A percentile compares a stretch with the other conserved stretches of the same genome.
These are phyloP conservation scores for Acleris holmiana DNA, from an alignment of 2,888 invertebrate species.

Conservation along the genomic window DNA sequence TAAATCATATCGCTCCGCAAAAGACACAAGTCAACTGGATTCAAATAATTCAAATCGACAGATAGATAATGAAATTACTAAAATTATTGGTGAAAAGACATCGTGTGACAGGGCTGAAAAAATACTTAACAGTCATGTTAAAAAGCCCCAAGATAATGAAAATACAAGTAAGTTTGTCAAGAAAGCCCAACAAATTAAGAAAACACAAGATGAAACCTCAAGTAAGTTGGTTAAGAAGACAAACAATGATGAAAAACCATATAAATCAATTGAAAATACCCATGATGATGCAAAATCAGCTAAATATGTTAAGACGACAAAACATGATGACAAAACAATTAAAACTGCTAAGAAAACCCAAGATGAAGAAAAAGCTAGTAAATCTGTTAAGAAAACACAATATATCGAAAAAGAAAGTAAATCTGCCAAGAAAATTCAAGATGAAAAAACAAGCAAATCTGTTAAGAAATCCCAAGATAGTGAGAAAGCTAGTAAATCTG, in stretches of 20 bases:
- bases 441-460: neutral
- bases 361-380: constrained; percentile 14
- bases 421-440: neutral
- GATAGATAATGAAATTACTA: neutral
- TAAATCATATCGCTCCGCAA: too few species aligned
- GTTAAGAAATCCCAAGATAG: constrained; percentile 2
- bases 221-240: constrained; percentile 1
- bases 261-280: neutral
- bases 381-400: neutral
- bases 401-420: neutral
- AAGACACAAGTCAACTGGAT: neutral
- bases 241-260: neutral
- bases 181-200: neutral
- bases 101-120: neutral
- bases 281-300: constrained; percentile 2
- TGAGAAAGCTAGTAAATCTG: constrained; percentile 13
- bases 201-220: neutral
- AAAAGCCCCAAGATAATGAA: neutral
- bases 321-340: neutral
- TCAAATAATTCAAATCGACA: neutral
- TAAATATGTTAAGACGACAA: neutral
- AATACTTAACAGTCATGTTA: neutral
- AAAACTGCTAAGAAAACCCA: constrained; percentile 7
- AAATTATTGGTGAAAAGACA: neutral
- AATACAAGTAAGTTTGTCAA: neutral